Evolutionary conservation across 2,797 vertebrate species (phyloP).

Genomic region (Mormyrus hasselquistii): DNA sequence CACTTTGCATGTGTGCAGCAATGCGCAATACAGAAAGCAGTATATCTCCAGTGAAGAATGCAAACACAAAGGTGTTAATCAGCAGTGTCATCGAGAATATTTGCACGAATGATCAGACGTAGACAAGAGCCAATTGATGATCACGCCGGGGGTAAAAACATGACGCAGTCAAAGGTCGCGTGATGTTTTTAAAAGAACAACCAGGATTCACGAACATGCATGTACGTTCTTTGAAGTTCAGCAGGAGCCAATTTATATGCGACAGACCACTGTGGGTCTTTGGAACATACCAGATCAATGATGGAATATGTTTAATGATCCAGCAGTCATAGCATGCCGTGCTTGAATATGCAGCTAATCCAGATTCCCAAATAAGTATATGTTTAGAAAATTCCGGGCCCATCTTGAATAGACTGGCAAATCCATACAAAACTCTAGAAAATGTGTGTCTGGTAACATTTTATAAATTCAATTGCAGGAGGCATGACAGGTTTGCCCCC

Average conservation of each 20-base stretch:
- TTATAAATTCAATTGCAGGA: background rate
- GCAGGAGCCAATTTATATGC: background rate
- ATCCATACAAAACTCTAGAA: background rate
- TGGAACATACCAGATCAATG: background rate
- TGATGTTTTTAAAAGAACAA: background rate
- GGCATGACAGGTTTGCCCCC: background rate
- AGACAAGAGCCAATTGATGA: background rate
- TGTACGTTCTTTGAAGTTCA: background rate
- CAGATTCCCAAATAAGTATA: background rate
- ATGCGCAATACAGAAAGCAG: background rate
- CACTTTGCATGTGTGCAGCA: background rate
- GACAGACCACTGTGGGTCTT: background rate
- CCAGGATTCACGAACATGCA: background rate
- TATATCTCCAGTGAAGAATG: background rate
- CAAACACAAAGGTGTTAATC: background rate
- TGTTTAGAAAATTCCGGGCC: background rate
- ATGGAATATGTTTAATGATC: background rate
- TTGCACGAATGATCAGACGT: background rate
- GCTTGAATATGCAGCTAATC: background rate
- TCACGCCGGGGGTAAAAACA: background rate
- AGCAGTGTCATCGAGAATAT: background rate
- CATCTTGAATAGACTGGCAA: background rate
- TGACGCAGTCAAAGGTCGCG: background rate
- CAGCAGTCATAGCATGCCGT: background rate
- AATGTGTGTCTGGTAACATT: background rate